These are phyloP conservation scores for Triplophysa tibetana DNA, from an alignment of 2,113 vertebrate genomes.

Conservation along the genomic window DNA sequence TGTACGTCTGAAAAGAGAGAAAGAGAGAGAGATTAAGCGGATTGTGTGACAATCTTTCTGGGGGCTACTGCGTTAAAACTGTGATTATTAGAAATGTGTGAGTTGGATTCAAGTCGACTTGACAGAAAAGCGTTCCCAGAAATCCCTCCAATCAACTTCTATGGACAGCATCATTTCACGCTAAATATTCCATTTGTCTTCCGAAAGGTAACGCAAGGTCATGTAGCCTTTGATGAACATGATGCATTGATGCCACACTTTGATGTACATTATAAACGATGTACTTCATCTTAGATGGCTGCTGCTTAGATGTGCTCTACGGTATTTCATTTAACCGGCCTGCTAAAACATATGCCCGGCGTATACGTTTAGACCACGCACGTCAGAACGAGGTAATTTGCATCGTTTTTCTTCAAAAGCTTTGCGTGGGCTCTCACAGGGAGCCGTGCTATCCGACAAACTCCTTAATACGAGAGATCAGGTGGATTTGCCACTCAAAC, in stretches of 20 bases:
- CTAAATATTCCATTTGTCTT: not conserved
- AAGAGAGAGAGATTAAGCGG: constrained; percentile 27
- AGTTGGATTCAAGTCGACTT: not conserved
- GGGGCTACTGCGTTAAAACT: not conserved
- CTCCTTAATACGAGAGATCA: constrained; percentile 14
- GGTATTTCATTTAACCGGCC: not conserved
- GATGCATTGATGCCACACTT: not conserved
- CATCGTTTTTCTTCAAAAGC: not conserved
- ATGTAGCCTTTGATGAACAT: not conserved
- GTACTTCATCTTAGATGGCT: not conserved
- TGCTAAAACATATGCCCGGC: not conserved
- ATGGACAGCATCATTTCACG: not conserved
- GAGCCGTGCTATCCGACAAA: not conserved
- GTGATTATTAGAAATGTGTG: not conserved
- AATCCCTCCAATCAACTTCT: too few species aligned
- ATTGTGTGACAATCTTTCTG: constrained; percentile 12
- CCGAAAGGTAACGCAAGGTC: not conserved
- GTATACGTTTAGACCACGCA: not conserved
- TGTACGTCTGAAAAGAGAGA: constrained; percentile 79
- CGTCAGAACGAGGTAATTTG: not conserved
- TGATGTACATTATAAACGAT: not conserved
- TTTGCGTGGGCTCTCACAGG: not conserved
- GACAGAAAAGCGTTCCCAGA: not conserved
- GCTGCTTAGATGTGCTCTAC: constrained; percentile 14
- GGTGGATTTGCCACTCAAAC: constrained; percentile 27